Percentiles rank a stretch among this genome's conserved stretches.
Conservation (phyloP, 2,113 vertebrate genomes). For the Tachuris rubrigastra region DNA sequence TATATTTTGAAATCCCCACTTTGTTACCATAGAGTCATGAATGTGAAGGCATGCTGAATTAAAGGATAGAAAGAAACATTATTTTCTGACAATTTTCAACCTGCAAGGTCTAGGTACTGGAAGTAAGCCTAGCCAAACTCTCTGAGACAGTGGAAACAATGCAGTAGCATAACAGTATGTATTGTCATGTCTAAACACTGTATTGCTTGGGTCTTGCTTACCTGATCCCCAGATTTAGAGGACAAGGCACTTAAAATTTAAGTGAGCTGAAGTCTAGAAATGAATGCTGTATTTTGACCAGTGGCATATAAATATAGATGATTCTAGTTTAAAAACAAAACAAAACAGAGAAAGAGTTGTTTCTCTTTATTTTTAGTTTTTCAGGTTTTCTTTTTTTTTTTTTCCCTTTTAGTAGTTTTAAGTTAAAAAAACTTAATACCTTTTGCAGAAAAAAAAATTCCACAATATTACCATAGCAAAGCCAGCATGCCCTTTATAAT, state of each 20-base stretch:
- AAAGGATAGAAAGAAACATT: not conserved
- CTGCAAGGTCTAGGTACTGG: not conserved
- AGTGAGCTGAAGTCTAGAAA: not conserved
- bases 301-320: not conserved
- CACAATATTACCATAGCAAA: conserved; percentile 20
- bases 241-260: not conserved
- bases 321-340: not conserved
- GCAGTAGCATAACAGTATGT: not conserved
- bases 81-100: not conserved
- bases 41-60: not conserved
- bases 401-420: not conserved
- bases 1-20: not conserved
- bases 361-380: not conserved
- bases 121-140: not conserved
- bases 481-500: conserved; percentile 18
- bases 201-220: not conserved
- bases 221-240: not conserved
- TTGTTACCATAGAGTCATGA: not conserved
- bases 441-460: not conserved
- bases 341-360: not conserved
- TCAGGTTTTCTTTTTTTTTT: not conserved
- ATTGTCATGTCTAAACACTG: not conserved
- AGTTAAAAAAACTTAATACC: conserved; percentile 33
- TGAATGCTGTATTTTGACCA: not conserved
- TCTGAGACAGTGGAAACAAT: not conserved